phyloP scores from a whole-genome alignment of 2,113 vertebrate genomes.

The Reinhardtius hippoglossoides region DNA sequence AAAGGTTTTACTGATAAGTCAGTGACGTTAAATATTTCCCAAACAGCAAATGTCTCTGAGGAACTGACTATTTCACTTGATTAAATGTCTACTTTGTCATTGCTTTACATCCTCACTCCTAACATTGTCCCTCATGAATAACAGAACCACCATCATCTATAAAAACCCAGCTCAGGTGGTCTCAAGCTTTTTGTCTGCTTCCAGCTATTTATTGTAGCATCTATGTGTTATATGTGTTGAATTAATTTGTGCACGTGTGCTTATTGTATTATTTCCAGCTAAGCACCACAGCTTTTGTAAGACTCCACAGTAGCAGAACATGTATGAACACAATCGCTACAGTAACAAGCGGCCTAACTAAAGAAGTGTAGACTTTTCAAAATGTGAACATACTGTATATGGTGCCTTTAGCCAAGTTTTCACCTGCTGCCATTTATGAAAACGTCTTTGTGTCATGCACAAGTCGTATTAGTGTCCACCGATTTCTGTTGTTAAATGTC shows the following conservation, averaged over 20 bases:
- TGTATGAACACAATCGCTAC: conserved; percentile 3
- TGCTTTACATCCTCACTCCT: conserved; percentile 13
- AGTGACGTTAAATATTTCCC: neutral
- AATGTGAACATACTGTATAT: neutral
- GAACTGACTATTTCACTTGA: conserved; percentile 30
- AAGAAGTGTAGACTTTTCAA: neutral
- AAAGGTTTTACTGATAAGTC: conserved; percentile 12
- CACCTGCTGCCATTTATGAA: neutral
- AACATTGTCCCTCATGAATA: neutral
- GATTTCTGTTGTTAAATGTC: neutral
- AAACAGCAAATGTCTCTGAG: neutral
- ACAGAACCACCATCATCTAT: neutral
- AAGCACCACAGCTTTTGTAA: neutral
- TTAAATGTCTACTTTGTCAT: conserved; percentile 14
- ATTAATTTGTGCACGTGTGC: conserved; percentile 11
- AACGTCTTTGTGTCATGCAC: neutral
- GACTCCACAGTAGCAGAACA: neutral
- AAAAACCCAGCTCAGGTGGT: neutral
- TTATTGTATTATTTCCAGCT: conserved; percentile 2
- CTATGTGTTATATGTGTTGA: conserved; percentile 35
- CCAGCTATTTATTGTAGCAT: conserved; percentile 5
- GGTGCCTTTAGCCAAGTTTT: neutral
- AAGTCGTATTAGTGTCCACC: neutral
- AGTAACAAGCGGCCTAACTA: neutral
- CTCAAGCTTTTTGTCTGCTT: conserved; percentile 37